A percentile compares a stretch with the other conserved stretches of the same genome.
Conservation (phyloP, 2,888 invertebrate species). For the Athripsodes cinereus region DNA sequence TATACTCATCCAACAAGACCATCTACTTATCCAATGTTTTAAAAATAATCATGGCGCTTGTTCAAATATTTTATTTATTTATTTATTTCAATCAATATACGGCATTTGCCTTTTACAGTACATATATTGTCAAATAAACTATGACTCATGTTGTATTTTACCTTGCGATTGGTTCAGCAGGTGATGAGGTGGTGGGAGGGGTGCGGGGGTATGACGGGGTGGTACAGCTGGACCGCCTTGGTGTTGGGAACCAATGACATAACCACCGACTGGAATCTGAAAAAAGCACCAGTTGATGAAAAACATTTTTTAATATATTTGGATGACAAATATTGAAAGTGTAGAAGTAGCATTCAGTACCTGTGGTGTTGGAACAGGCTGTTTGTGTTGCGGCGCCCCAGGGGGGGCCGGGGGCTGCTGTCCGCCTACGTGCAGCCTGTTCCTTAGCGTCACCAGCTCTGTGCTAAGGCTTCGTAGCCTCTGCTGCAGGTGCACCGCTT, state of each 20-base stretch:
- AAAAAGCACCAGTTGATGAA: too few relatives aligned
- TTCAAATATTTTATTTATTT: background rate
- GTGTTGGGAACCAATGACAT: conserved; percentile 22
- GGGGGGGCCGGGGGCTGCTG: conserved; percentile 14
- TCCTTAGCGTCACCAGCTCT: conserved; percentile 85
- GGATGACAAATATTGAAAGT: too few relatives aligned
- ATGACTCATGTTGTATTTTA: conserved; percentile 2
- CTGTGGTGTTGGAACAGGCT: conserved; percentile 33
- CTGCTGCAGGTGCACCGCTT: conserved; percentile 89
- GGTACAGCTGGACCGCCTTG: conserved; percentile 38
- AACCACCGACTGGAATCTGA: conserved; percentile 28
- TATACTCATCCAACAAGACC: too few relatives aligned
- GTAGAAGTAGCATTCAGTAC: background rate
- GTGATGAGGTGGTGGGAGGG: conserved; percentile 36
- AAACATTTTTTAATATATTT: too few relatives aligned
- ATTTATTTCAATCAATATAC: background rate
- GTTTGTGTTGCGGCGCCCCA: conserved; percentile 28
- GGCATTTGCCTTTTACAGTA: background rate
- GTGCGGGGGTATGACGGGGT: conserved; percentile 32
- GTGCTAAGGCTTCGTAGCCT: conserved; percentile 84
- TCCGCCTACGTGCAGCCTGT: conserved; percentile 71
- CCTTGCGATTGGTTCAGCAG: conserved; percentile 36
- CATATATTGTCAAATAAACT: background rate
- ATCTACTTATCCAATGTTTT: too few relatives aligned
- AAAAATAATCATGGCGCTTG: too few relatives aligned